Evolutionary conservation across 2,797 vertebrate species (phyloP).

Genomic region (Remorina albescens): DNA sequence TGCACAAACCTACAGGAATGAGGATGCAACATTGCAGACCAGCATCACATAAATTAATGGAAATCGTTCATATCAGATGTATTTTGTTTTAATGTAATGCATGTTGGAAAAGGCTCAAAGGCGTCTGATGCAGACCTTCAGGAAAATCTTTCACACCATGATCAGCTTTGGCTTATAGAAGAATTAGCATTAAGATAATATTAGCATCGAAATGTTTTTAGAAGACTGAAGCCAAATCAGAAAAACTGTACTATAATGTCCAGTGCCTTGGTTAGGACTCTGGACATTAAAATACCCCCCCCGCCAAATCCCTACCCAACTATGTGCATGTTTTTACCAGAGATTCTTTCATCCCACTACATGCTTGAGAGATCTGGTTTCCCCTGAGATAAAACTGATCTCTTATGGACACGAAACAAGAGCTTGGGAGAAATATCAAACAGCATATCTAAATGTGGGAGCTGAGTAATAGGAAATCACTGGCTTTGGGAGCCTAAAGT

Average conservation of each 20-base stretch:
- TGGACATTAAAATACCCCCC: constrained; percentile 17
- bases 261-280: constrained; percentile 15
- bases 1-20: constrained; percentile 20
- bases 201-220: constrained; percentile 34
- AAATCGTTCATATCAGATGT: constrained; percentile 36
- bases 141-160: constrained; percentile 46
- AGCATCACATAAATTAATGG: constrained; percentile 37
- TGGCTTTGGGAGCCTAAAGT: constrained; percentile 60
- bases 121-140: constrained; percentile 38
- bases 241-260: constrained; percentile 25
- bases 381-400: constrained; percentile 60
- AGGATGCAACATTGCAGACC: constrained; percentile 35
- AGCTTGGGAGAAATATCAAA: constrained; percentile 70
- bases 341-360: constrained; percentile 50
- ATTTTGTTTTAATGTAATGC: constrained; percentile 58
- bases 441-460: constrained; percentile 69
- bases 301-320: not conserved
- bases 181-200: constrained; percentile 31
- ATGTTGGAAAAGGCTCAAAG: constrained; percentile 55
- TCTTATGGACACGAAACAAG: constrained; percentile 65
- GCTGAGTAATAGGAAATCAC: constrained; percentile 42
- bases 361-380: constrained; percentile 46
- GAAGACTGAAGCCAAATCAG: constrained; percentile 40
- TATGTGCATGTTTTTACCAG: constrained; percentile 50
- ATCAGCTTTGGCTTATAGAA: constrained; percentile 42